A percentile compares a stretch with the other conserved stretches of the same genome.
Conservation (phyloP, 37 sponge, comb jelly and placozoan genomes). For the Haliclona indistincta region DNA sequence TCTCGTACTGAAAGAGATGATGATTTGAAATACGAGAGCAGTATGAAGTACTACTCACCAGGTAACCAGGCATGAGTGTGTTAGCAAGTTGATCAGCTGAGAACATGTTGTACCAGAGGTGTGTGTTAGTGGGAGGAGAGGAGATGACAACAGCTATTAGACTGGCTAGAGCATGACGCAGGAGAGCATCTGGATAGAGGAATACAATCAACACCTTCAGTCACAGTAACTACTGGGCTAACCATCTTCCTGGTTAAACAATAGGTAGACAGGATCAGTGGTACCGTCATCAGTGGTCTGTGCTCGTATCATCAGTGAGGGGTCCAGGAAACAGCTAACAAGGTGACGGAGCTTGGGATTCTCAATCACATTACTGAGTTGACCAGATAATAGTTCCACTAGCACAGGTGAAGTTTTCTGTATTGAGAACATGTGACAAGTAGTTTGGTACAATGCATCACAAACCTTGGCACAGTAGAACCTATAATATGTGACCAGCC, state of each 20-base stretch:
- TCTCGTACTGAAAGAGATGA: conserved; percentile 5
- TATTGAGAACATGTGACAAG: background rate
- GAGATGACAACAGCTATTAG: conserved; percentile 60
- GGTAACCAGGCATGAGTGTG: conserved; percentile 64
- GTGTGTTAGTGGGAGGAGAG: conserved; percentile 38
- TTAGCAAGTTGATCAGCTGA: conserved; percentile 19
- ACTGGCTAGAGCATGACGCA: conserved; percentile 57
- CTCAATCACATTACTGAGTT: conserved; percentile 16
- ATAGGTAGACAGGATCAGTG: background rate
- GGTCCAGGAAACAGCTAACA: conserved; percentile 42
- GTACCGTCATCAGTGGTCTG: background rate
- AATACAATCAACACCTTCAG: background rate
- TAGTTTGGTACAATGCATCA: background rate
- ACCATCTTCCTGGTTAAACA: too few relatives aligned
- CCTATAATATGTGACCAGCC: conserved; percentile 63
- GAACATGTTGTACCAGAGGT: conserved; percentile 76
- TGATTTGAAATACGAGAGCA: background rate
- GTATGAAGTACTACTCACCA: conserved; percentile 34
- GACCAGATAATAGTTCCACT: conserved; percentile 1
- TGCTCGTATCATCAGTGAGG: conserved; percentile 7
- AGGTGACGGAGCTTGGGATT: background rate
- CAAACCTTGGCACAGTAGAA: conserved; percentile 55
- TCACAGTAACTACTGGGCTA: too few relatives aligned
- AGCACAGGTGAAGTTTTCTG: conserved; percentile 30
- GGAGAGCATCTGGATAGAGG: conserved; percentile 21